These are phyloP conservation scores for Manacus vitellinus DNA, from an alignment of 2,113 vertebrate species.

Conservation along the genomic window DNA sequence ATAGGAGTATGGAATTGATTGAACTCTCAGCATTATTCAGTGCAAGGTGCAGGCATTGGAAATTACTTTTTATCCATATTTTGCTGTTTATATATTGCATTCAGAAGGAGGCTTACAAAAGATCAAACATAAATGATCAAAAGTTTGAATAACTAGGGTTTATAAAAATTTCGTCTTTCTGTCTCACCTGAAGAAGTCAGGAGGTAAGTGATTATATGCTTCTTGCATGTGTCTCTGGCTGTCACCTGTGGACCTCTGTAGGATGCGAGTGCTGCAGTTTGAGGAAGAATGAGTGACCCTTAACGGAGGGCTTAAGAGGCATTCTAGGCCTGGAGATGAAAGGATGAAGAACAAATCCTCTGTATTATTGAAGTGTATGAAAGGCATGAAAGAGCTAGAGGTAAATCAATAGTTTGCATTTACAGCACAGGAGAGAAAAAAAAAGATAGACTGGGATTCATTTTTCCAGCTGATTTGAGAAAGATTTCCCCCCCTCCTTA, in stretches of 20 bases:
- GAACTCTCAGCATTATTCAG: not conserved
- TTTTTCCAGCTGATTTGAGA: slow-evolving; percentile 56
- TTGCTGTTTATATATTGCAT: not conserved
- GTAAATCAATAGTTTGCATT: slow-evolving; percentile 71
- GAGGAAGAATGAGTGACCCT: not conserved
- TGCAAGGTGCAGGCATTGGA: not conserved
- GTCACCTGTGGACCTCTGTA: not conserved
- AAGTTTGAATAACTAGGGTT: not conserved
- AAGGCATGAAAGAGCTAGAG: slow-evolving; percentile 45
- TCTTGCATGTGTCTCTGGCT: not conserved
- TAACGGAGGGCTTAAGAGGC: not conserved
- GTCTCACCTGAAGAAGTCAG: not conserved
- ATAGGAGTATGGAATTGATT: not conserved
- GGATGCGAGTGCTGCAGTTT: not conserved
- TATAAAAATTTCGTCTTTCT: not conserved
- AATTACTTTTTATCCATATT: not conserved
- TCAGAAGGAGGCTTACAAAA: not conserved
- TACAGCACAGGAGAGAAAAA: slow-evolving; percentile 5
- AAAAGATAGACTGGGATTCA: slow-evolving; percentile 46
- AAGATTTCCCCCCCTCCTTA: not conserved
- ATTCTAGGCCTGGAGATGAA: slow-evolving; percentile 53
- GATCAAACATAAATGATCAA: not conserved
- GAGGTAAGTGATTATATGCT: not conserved
- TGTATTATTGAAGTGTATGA: slow-evolving; percentile 59
- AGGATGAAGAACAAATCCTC: slow-evolving; percentile 63